Percentiles rank a stretch among this genome's conserved stretches.
These are phyloP conservation scores for Copidosoma aretas DNA, from an alignment of 2,888 invertebrate species.

Conservation along the genomic window DNA sequence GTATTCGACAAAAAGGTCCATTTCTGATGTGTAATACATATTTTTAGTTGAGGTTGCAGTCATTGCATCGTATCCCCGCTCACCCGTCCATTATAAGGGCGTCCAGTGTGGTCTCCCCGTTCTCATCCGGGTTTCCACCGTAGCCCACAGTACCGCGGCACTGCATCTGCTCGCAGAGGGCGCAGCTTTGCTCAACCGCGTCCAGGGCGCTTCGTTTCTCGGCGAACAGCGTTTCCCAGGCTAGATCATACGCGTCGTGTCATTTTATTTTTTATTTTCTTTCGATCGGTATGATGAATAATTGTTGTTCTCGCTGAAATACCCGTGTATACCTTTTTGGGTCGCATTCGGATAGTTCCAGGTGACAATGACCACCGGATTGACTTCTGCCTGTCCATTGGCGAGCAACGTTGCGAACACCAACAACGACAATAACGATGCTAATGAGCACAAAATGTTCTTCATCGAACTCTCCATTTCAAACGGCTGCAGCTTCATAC, in stretches of 20 bases:
- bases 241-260: constrained; percentile 61
- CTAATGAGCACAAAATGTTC: too few species aligned
- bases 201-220: constrained; percentile 73
- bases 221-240: constrained; percentile 72
- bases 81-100: constrained; percentile 98
- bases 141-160: constrained; percentile 95
- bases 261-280: neutral
- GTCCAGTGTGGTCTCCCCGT: constrained; percentile 94
- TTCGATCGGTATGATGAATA: too few species aligned
- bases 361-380: constrained; percentile 35
- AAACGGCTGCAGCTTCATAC: too few species aligned
- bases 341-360: constrained; percentile 41
- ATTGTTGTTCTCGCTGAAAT: neutral
- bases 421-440: too few species aligned
- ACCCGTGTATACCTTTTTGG: constrained; percentile 31
- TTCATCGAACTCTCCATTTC: too few species aligned
- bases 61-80: too few species aligned
- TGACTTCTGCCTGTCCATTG: neutral
- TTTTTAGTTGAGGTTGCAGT: too few species aligned
- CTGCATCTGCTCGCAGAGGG: constrained; percentile 83
- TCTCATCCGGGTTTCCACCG: constrained; percentile 96
- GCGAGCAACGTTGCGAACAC: neutral
- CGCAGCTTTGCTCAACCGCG: constrained; percentile 86
- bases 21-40: too few species aligned
- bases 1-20: too few species aligned